Base-by-base conservation (phyloP, 2,797 vertebrate genomes). In the Poeciliopsis paucimaculata region DNA sequence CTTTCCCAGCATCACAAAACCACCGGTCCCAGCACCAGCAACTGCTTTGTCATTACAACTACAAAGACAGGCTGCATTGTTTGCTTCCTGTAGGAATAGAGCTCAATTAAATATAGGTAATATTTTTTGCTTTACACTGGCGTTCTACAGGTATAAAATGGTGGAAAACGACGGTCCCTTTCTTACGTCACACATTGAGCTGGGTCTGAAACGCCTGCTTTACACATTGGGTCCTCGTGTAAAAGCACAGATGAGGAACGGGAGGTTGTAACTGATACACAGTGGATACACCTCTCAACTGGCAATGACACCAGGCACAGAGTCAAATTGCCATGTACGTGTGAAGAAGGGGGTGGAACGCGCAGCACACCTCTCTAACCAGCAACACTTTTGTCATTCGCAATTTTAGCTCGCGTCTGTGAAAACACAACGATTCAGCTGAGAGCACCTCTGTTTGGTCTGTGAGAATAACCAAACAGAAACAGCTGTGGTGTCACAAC, bases 31-130 rank as follows among this genome's bases (percentile, higher is more conserved):
- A 77, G 49, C 87, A 72, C 85, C 85, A 46, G 34, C 49, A 47
- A 46, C 74, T 49, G 80, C 92, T 95, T 95, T 94, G 93, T 94
- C 91, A 95, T 94, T 93, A 89, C 88, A 94, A 94, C 1, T 76
- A 86, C 81, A 79, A 86, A 76, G 89, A 88, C 77, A 74, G 72
- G 84, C 86, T 66, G 80, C 4, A 91, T 91, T 95, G 90, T 92
- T 87, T 60, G 60, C 2, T 72, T 87, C 88, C 90, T 83, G 84
- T 78, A 68, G 81, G 77, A 81, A 82, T 78, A 62, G 80, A 36
- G 78, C 83, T 84, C 51, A 78, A 74, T 10, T 90, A 84, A 90
- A 89, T 75, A 78, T 12, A 77, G 82, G 81, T 87, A 43, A 91
- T 89, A 80, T 26, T 26, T 84, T 80, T 51, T 82, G 34, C 64